Evolutionary conservation across 2,888 invertebrate genomes (phyloP), one percentile per base, ranked within the genome.

Genomic region (Mesochorus sp.): DNA sequence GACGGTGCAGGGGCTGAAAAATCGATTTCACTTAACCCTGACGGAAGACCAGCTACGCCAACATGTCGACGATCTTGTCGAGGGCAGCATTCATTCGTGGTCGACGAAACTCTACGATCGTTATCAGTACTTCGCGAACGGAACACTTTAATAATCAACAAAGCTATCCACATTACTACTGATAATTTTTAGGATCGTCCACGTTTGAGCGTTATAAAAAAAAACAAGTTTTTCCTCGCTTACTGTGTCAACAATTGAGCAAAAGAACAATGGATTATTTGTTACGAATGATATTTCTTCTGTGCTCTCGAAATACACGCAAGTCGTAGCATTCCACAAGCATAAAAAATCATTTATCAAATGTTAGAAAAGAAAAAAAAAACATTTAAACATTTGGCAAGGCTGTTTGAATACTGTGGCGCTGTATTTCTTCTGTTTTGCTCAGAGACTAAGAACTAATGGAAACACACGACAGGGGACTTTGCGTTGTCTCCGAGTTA

Each of bases 81-180:
- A 98, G 86, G 96, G 97, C 89, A 98, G 98, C 84, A 95, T 99
- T 44, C 96, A 98, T 92, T 99, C 99, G 67, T 94, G 99, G 82
- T 99, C 99, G 81, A 99, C 99, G 6, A 95, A 98, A 87, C 95
- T 99, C 78, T 99, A 99, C 93, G 99, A 99, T 93, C 97, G 98
- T 91, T 99, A 98, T 93, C 99, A 99, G 93, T 99, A 99, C 93
- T 95, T 98, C 89, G 98, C 99, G 88, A 99, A 99, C 92, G 99
- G 99, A 82, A 99, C 99, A 88, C 94, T 96, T 85, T 96, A 94
- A 92, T 88, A 91, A 78, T 73, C 64, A 66, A 39, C 39, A 42
- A 47, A 19, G 24, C 28, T 49, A 61, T 59, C 24, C 68, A 39
- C 53, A 66, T 76, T 14, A 31, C 44, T 47, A 57, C 19, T 28